Conservation (phyloP, 2,797 vertebrate species). For the Notoglanidium macrostoma region DNA sequence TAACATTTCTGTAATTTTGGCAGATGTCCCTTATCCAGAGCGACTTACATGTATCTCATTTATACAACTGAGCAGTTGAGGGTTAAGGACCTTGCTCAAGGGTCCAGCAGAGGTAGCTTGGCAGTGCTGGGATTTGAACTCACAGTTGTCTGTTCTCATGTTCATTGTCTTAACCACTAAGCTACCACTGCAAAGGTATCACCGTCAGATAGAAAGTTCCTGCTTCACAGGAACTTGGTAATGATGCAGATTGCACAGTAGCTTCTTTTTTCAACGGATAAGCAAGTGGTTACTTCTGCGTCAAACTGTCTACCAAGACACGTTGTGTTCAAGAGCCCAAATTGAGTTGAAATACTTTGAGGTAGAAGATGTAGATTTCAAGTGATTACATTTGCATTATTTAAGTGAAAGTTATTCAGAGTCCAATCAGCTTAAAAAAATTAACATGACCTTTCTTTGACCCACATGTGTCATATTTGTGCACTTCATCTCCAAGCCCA, state of each 20-base stretch:
- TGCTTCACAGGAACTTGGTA: not conserved
- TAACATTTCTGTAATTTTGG: too few species aligned
- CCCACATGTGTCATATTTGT: not conserved
- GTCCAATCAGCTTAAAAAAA: not conserved
- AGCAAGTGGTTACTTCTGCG: not conserved
- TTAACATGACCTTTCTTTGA: not conserved
- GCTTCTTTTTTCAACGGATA: not conserved
- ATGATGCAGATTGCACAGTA: not conserved
- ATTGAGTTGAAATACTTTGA: not conserved
- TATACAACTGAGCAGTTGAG: too few species aligned
- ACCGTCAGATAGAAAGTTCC: not conserved
- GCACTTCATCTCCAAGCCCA: not conserved
- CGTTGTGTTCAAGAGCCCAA: not conserved
- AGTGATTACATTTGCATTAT: not conserved
- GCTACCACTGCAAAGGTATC: not conserved
- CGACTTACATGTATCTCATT: too few species aligned
- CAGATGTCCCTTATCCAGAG: too few species aligned
- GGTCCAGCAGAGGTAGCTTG: too few species aligned
- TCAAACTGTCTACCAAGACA: not conserved
- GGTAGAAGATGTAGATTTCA: not conserved
- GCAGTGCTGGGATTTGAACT: too few species aligned
- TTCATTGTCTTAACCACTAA: too few species aligned
- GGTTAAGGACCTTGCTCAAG: too few species aligned
- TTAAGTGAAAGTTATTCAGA: not conserved
- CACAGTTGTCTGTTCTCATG: too few species aligned